Conservation (phyloP, 2,797 vertebrate genomes). For the Ctenosaura bakeri region DNA sequence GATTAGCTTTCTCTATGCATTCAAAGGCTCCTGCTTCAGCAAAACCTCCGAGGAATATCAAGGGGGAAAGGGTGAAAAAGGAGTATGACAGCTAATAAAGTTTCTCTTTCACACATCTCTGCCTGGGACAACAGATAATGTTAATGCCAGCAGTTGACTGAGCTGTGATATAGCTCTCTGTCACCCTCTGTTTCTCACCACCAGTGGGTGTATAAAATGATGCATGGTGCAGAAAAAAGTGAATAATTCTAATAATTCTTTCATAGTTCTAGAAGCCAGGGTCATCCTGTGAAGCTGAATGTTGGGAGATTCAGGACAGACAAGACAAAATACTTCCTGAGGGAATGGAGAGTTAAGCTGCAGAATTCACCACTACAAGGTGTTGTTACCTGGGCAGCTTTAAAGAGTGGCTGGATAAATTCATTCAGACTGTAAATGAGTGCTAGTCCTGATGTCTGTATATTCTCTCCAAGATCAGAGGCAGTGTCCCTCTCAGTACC, state of each 20-base stretch:
- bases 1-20: background rate
- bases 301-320: background rate
- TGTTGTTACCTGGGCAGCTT: background rate
- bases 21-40: background rate
- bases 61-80: too few species aligned
- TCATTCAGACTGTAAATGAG: background rate
- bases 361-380: background rate
- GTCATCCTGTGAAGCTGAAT: too few species aligned
- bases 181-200: background rate
- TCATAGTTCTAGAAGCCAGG: too few species aligned
- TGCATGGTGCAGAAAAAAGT: too few species aligned
- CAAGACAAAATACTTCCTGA: background rate
- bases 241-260: too few species aligned
- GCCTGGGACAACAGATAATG: background rate
- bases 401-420: background rate
- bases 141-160: background rate
- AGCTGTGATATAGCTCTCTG: background rate
- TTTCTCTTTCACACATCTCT: slow-evolving; percentile 9
- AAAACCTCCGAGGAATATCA: background rate
- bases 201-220: background rate
- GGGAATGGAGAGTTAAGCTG: background rate
- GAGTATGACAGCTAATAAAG: background rate
- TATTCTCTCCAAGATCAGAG: background rate
- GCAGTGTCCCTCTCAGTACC: too few species aligned
- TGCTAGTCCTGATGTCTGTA: background rate